A percentile compares a stretch with the other conserved stretches of the same genome.
phyloP scores from a whole-genome alignment of 2,113 vertebrate genomes.

The Hemiscyllium ocellatum region DNA sequence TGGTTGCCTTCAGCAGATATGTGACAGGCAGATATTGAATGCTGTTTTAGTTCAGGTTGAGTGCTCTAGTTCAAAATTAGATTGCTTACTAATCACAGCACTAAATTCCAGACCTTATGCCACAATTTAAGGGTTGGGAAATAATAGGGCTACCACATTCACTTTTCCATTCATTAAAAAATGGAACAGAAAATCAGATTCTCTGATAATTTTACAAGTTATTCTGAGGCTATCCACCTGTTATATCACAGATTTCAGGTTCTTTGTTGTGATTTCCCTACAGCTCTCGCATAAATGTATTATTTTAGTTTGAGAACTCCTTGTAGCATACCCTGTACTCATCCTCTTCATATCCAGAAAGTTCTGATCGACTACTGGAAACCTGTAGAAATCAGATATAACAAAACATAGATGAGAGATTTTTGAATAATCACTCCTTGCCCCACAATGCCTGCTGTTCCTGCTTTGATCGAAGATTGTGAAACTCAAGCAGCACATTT shows the following conservation, averaged over 20 bases:
- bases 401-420: background rate
- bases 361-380: conserved; percentile 77
- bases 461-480: background rate
- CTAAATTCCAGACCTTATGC: background rate
- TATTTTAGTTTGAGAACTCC: background rate
- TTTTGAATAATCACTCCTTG: background rate
- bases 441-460: background rate
- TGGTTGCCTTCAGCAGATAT: background rate
- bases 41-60: background rate
- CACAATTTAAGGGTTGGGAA: background rate
- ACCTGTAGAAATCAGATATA: conserved; percentile 56
- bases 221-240: background rate
- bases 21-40: too few species aligned
- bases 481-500: background rate
- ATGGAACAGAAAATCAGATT: background rate
- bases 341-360: conserved; percentile 77
- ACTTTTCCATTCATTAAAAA: background rate
- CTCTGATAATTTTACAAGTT: background rate
- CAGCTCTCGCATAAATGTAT: background rate
- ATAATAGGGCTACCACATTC: background rate
- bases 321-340: conserved; percentile 60
- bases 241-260: background rate
- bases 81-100: background rate
- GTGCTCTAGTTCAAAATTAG: background rate
- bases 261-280: background rate